Evolutionary conservation across 2,797 vertebrate species (phyloP), one percentile per base, ranked within the genome.

Genomic region (Tiaroga cobitis): DNA sequence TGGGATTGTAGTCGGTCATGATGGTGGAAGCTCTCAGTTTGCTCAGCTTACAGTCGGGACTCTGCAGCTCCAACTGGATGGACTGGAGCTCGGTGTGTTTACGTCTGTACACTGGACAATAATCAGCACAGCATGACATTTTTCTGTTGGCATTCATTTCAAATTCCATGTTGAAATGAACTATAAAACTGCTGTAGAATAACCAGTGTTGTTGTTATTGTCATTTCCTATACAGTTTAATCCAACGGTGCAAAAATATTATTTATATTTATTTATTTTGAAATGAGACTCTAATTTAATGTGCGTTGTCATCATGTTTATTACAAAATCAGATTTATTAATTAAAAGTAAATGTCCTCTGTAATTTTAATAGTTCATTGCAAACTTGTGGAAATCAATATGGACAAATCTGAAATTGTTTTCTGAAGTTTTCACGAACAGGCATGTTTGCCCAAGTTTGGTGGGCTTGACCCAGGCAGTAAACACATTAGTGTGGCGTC

Each of bases 1-100:
- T 99, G 90, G 98, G 98, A 91, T 99, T 99, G 95, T 99, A 99
- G 95, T 99, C 98, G 0, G 98, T 99, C 98, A 99, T 99, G 92
- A 99, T 98, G 93, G 98, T 99, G 73, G 98, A 99, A 61, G 98
- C 98, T 0, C 97, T 95, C 86, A 99, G 96, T 90, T 99, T 99
- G 92, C 98, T 99, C 90, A 99, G 96, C 46, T 99, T 99, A 88
- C 98, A 99, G 89, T 99, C 98, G 0, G 98, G 98, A 91, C 98
- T 99, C 94, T 99, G 97, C 80, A 99, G 93, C 90, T 99, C 98
- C 95, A 99, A 95, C 93, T 99, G 98, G 89, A 99, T 98, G 82
- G 98, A 98, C 89, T 99, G 98, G 78, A 99, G 95, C 94, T 99
- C 98, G 1, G 98, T 98, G 93, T 99, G 98, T 92, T 99, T 99